Evolutionary conservation across 2,888 invertebrate genomes (phyloP), one percentile per base, ranked within the genome.

Genomic region (Sesia apiformis): DNA sequence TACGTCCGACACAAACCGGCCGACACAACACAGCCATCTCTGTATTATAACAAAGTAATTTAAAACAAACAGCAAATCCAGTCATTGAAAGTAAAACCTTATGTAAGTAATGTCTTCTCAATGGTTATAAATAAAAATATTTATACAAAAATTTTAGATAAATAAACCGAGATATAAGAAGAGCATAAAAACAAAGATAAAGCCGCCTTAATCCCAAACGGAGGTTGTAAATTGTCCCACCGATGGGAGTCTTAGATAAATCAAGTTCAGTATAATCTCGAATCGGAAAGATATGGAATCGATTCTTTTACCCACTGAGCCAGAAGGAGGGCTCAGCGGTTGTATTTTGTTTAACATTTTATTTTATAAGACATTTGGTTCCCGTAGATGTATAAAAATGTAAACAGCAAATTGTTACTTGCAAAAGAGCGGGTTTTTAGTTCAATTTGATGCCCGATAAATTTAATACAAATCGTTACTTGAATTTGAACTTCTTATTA

Each of bases 221-320:
- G 61, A 63, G 68, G 66, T 65, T 71, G 72, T 71, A 72, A 74
- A 75, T 75, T 66, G 71, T 65, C 64, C 65, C 62, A 65, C 64
- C 46, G 66, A 69, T 69, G 60, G 67, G 57, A 58, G 61, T 56
- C 65, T 61, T 54, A 70, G 67, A 74, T 76, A 76, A 73, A 76
- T 76, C 76, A 76, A 73, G 69, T 68, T 72, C 64, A 63, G 58
- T 65, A 67, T 70, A 67, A 72, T 74, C 74, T 69, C 59, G 46
- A 46, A 46, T 46, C n/a, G 46, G 46, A 59, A 60, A 72, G 67
- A 68, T 66, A 67, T 66, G 60, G 46, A 68, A 70, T 72, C 70
- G 70, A 74, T 73, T 69, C 62, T 63, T 63, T 64, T 60, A 64
- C 59, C 58, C 67, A 62, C 58, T 72, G 70, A 66, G 60, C 64